Evolutionary conservation across 2,888 invertebrate species (phyloP).

Genomic region (Hymenopus coronatus): DNA sequence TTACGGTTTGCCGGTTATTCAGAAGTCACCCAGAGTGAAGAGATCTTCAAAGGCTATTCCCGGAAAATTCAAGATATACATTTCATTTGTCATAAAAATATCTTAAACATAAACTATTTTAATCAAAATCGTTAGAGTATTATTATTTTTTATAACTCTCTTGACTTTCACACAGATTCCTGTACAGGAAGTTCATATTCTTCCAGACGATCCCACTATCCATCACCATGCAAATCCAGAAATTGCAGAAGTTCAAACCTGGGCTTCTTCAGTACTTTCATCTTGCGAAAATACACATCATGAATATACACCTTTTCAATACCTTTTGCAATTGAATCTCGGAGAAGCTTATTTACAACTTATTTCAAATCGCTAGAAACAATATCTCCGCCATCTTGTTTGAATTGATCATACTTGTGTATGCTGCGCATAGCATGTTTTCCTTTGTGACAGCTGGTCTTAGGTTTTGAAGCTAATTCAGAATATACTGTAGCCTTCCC

Average conservation of each 20-base stretch:
- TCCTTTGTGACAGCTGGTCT: conserved; percentile 88
- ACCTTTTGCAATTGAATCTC: conserved; percentile 98
- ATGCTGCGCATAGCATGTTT: conserved; percentile 98
- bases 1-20: too few species aligned
- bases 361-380: conserved; percentile 88
- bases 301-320: conserved; percentile 98
- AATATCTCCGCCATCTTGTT: conserved; percentile 97
- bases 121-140: too few species aligned
- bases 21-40: too few species aligned
- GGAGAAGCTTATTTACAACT: conserved; percentile 93
- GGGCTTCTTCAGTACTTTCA: conserved; percentile 98
- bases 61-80: too few species aligned
- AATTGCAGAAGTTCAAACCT: conserved; percentile 95
- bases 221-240: conserved; percentile 93
- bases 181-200: conserved; percentile 98
- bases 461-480: conserved; percentile 99
- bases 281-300: conserved; percentile 98
- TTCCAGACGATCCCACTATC: conserved; percentile 80
- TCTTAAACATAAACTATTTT: too few species aligned
- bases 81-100: too few species aligned
- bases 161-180: conserved; percentile 49
- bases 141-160: background rate
- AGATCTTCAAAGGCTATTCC: too few species aligned
- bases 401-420: conserved; percentile 91
- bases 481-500: conserved; percentile 97